A percentile compares a stretch with the other conserved stretches of the same genome.
Evolutionary conservation across 2,888 invertebrate genomes (phyloP).

Genomic region (Eubasilissa splendida): DNA sequence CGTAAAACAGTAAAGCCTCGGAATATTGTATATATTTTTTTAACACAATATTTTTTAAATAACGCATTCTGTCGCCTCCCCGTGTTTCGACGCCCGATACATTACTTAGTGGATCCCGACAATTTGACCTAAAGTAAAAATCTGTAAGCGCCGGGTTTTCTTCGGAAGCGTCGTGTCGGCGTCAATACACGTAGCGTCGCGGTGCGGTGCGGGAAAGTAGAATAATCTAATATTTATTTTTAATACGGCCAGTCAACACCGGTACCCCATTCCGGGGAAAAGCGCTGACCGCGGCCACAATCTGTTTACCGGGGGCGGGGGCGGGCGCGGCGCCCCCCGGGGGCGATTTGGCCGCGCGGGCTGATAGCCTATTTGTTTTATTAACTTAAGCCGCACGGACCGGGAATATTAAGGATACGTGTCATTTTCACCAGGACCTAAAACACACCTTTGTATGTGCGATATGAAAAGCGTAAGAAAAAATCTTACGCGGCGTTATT

Average conservation of each 20-base stretch:
- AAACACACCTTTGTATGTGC: conserved; percentile 13
- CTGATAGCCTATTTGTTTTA: conserved; percentile 57
- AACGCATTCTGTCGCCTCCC: too few species aligned
- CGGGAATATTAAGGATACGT: conserved; percentile 52
- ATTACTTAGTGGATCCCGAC: too few species aligned
- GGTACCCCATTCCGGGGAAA: conserved; percentile 48
- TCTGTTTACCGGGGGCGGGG: conserved; percentile 48
- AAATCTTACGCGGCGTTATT: conserved; percentile 42
- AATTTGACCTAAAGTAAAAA: too few species aligned
- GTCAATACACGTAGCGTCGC: conserved; percentile 26
- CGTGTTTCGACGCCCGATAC: too few species aligned
- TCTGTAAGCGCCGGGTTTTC: not conserved
- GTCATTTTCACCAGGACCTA: conserved; percentile 26
- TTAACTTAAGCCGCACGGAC: conserved; percentile 51
- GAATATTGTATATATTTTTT: too few species aligned
- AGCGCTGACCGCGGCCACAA: conserved; percentile 57
- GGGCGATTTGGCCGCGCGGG: conserved; percentile 47
- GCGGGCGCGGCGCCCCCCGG: conserved; percentile 32
- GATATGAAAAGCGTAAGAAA: conserved; percentile 33
- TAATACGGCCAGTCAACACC: conserved; percentile 58
- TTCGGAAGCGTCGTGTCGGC: conserved; percentile 14
- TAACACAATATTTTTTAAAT: too few species aligned
- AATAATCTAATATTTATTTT: conserved; percentile 59
- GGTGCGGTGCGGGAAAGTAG: conserved; percentile 33
- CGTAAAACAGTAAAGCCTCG: too few species aligned